These are phyloP conservation scores for Hippolais icterina DNA, from an alignment of 2,113 vertebrate genomes.

Conservation along the genomic window DNA sequence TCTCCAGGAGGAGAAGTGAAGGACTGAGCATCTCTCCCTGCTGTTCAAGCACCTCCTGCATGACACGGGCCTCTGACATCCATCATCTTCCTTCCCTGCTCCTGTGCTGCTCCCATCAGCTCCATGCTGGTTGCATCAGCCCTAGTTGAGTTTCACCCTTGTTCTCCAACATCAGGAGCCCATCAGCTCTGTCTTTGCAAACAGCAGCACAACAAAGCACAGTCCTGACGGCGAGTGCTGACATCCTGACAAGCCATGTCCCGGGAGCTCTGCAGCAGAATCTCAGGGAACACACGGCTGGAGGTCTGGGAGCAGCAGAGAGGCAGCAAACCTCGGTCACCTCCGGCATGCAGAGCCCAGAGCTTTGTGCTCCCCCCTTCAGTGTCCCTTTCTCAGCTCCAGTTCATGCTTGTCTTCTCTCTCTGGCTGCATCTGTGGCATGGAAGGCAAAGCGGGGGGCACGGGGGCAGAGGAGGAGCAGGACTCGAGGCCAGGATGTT, in stretches of 20 bases:
- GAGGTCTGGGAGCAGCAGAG: not conserved
- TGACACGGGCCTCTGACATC: not conserved
- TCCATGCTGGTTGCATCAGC: fast-evolving
- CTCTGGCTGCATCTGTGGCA: fast-evolving
- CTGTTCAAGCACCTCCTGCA: not conserved
- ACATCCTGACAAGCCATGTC: not conserved
- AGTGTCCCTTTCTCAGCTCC: not conserved
- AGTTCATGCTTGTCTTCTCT: not conserved
- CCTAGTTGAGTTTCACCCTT: fast-evolving
- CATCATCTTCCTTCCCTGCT: not conserved
- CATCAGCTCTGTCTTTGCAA: not conserved
- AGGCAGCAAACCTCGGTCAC: not conserved
- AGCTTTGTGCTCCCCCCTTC: not conserved
- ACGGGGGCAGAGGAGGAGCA: not conserved
- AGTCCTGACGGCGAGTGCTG: not conserved
- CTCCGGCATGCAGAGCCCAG: not conserved
- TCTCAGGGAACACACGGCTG: not conserved
- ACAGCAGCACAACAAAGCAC: conserved; percentile 22
- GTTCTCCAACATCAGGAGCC: not conserved
- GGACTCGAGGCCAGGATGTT: not conserved
- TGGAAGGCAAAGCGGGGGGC: not conserved
- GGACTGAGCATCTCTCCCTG: not conserved
- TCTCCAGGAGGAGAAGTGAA: not conserved
- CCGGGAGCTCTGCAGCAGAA: fast-evolving
- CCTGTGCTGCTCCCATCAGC: not conserved